Evolutionary conservation across 1,140 invertebrate species (phyloP), one percentile per base, ranked within the genome.

Genomic region (Sinonovacula constricta): DNA sequence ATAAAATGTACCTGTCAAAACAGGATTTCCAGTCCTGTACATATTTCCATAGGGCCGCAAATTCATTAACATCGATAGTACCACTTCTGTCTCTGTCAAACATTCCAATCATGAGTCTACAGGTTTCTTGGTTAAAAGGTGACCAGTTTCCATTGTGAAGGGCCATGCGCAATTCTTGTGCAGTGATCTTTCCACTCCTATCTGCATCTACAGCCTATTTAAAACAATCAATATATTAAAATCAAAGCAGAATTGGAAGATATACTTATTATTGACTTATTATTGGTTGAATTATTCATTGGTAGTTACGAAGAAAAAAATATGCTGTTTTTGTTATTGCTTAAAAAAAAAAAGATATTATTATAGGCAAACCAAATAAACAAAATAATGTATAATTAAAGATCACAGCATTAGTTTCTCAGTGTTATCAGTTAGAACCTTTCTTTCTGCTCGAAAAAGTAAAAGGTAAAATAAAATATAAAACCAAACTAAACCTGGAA

Each of bases 11-110:
- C 90, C 88, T 96, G 75, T 96, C 94, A 92, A 99, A 99, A 89
- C 97, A 98, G 78, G 94, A 94, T 89, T 98, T 96, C 97, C 98
- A 99, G 87, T 99, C 97, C 18, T 96, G 97, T 0, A 99, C 95
- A 91, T 99, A 99, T 89, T 98, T 98, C 98, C 98, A 99, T 3
- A 99, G 90, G 12, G 96, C 95, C 60, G 95, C 95, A 93, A 99
- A 99, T 90, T 99, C 98, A 84, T 97, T 94, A 91, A 99, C 97
- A 83, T 94, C 96, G 70, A 99, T 97, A 2, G 95, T 95, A 34
- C 97, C 97, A 90, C 93, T 93, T 84, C 87, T 96, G 75, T 86
- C 91, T 91, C 91, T 93, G 68, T 91, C 90, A 88, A 91, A 91
- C 90, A 91, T 91, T 62, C 89, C 89, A 84, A 97, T 96, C 96